Evolutionary conservation across 1,140 invertebrate genomes (phyloP).

Genomic region (honey bee (Apis mellifera)): DNA sequence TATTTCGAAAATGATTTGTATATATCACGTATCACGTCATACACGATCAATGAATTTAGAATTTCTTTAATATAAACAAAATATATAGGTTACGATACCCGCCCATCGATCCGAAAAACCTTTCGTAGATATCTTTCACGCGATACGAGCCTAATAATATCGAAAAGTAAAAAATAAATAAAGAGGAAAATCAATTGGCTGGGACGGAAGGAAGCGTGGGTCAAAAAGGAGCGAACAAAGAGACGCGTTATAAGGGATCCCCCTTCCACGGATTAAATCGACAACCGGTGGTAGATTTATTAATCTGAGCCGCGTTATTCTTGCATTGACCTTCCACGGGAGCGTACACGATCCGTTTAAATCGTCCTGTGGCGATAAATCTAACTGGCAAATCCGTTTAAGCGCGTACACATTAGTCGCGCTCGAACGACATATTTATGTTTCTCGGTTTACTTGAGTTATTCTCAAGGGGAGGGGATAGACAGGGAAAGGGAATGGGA

Average conservation of each 20-base stretch:
- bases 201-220: neutral
- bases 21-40: too few relatives aligned
- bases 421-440: constrained; percentile 50
- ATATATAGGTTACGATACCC: too few relatives aligned
- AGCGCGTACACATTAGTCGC: constrained; percentile 44
- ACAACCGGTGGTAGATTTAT: constrained; percentile 30
- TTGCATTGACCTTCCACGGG: constrained; percentile 28
- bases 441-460: constrained; percentile 43
- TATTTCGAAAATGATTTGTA: too few relatives aligned
- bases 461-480: neutral
- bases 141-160: neutral
- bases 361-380: constrained; percentile 34
- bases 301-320: constrained; percentile 33
- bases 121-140: too few relatives aligned
- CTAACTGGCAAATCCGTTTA: constrained; percentile 49
- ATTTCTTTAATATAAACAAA: too few relatives aligned
- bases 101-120: too few relatives aligned
- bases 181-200: neutral
- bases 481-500: neutral
- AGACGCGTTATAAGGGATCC: constrained; percentile 4
- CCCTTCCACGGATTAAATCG: constrained; percentile 21
- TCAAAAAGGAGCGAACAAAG: neutral
- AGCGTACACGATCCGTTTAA: constrained; percentile 7
- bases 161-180: too few relatives aligned
- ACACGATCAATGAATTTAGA: too few relatives aligned